Evolutionary conservation across 2,113 vertebrate genomes (phyloP), one percentile per base, ranked within the genome.

Genomic region (Cololabis saira): DNA sequence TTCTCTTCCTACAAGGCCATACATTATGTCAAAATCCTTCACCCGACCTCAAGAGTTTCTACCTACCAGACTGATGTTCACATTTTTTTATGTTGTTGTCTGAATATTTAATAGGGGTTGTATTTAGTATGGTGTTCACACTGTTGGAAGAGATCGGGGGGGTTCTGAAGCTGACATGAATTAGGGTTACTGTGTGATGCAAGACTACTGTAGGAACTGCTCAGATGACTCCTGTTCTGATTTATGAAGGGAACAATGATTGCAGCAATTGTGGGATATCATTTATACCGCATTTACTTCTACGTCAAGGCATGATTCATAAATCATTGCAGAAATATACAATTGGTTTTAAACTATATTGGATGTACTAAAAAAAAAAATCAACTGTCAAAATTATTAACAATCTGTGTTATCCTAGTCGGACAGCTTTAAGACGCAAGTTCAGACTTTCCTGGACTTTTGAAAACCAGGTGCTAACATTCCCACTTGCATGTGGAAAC

Each of bases 141-240:
- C 5, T 24, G 13, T 19, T n/a, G 19, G 15, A 44, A 60, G 17
- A 12, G 10, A 27, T 51, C 21, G 22, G 24, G 8, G 2, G 2
- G 33, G 19, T 10, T 17, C 9, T 22, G 8, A 8, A 18, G 15
- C 37, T 19, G 21, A 19, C 18, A 44, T 18, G 4, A 12, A 2
- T 11, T 30, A 33, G 24, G 21, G n/a, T 61, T 48, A 15, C 54
- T 57, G 24, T 56, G 54, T 17, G 24, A 53, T 33, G 51, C 14
- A 53, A 17, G n/a, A n/a, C n/a, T n/a, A n/a, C 24, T 3, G 30
- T 53, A 12, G 51, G 30, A 24, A 10, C 51, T 30, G 51, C 27
- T 4, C 14, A 5, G 12, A 50, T 2, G 24, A 33, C 27, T n/a
- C 15, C 24, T n/a, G 24, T 14, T 3, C 24, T 27, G 24, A 27